Base-by-base conservation (phyloP, 1,140 invertebrate genomes). In the Neuroterus valhalla region DNA sequence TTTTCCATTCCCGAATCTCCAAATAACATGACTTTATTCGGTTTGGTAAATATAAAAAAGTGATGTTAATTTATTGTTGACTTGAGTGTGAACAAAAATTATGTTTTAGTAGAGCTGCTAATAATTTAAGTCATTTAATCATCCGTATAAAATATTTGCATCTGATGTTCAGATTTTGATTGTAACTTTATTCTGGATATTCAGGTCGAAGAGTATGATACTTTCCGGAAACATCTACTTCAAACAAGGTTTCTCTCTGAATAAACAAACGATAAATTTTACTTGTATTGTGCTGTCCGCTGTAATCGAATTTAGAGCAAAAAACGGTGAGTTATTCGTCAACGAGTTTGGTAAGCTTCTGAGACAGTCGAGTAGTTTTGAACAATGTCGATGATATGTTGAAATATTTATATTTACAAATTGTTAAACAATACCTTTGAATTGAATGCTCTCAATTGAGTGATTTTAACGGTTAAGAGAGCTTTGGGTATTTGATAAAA, bases 391-490 rank as follows among this genome's bases (percentile, higher is more conserved):
- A 62, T 62, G 23, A 14, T 31, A 26, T 15, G 14, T 62, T 62
- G 26, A 62, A 62, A 62, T 26, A 62, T 26, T 62, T 26, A 62
- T 26, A 31, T 62, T 62, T 38, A 38, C 31, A 62, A 31, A 2
- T 6, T 62, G 21, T 26, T 26, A 62, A 8, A 26, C 55, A 31
- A 62, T 62, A 38, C 14, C 55, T 62, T 62, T 62, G 26, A n/a
- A 5, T 62, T 62, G 31, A 62, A 62, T 62, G 2, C 55, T 31
- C 31, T 62, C 14, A 62, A 62, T 62, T 62, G 55, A 38, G 31
- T 62, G 23, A 62, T 38, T 62, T 62, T 38, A 62, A 62, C 31
- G 5, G 55, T n/a, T 62, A 23, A 15, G 15, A 62, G 55, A 31
- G 23, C 26, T 15, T 62, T 23, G 15, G 31, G 15, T 62, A 8